Conservation (phyloP, 2,113 vertebrate species). For the Leptocoma aspasia region DNA sequence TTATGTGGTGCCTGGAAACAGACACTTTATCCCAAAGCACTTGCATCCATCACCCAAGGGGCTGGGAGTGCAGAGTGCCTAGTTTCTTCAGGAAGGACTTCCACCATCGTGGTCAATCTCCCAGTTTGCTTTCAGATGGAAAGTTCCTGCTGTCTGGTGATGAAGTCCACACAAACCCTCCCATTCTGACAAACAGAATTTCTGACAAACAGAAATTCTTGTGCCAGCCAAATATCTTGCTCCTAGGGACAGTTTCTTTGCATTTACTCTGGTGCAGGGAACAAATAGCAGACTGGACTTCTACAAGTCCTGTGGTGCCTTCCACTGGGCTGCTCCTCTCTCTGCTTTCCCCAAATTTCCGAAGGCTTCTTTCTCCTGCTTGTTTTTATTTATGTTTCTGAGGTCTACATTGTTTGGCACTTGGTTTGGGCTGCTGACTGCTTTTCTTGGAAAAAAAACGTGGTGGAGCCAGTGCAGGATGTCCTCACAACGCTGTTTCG, state of each 20-base stretch:
- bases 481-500: constrained; percentile 39
- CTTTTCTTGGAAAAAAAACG: constrained; percentile 67
- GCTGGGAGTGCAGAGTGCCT: neutral
- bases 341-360: constrained; percentile 52
- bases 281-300: constrained; percentile 52
- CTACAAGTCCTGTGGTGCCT: constrained; percentile 41
- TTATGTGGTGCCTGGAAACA: neutral
- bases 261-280: constrained; percentile 19
- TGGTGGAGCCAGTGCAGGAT: constrained; percentile 39
- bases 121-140: neutral
- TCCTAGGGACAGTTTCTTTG: constrained; percentile 16
- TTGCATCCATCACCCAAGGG: neutral
- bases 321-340: constrained; percentile 37
- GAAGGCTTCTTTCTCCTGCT: constrained; percentile 58
- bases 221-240: constrained; percentile 24
- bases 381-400: constrained; percentile 72
- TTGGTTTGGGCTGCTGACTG: constrained; percentile 60
- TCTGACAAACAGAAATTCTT: neutral
- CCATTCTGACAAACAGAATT: neutral
- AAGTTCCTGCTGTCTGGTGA: neutral
- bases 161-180: neutral
- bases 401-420: constrained; percentile 63
- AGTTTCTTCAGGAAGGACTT: neutral
- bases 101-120: neutral
- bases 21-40: neutral